Evolutionary conservation across 1,140 invertebrate genomes (phyloP).

Genomic region (Mercenaria mercenaria): DNA sequence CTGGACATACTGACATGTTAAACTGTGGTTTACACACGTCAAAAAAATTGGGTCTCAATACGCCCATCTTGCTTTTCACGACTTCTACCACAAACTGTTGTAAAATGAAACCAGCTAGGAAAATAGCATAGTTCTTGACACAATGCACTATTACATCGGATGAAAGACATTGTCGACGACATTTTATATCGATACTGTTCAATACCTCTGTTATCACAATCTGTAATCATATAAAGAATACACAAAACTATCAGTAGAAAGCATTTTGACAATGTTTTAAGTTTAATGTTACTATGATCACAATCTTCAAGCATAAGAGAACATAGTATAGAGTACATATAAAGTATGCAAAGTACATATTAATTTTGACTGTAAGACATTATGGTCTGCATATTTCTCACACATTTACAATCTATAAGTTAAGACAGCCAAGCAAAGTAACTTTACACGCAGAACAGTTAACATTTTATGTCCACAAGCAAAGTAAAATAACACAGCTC

Average conservation of each 20-base stretch:
- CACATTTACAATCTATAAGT: no score
- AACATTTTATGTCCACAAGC: no score
- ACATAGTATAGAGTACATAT: background rate
- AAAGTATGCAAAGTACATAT: background rate
- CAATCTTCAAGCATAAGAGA: no score
- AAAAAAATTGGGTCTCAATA: slow-evolving; percentile 97
- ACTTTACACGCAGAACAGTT: no score
- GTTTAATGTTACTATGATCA: no score
- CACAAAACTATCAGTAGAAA: no score
- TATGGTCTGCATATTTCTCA: no score
- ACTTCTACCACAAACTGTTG: slow-evolving; percentile 93
- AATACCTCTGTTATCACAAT: background rate
- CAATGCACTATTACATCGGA: no score
- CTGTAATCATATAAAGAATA: background rate
- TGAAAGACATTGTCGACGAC: background rate
- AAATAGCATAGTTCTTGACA: slow-evolving; percentile 14
- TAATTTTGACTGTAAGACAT: no score
- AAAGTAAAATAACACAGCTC: no score
- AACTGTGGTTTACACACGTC: slow-evolving; percentile 86
- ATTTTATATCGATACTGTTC: background rate
- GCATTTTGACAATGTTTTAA: no score
- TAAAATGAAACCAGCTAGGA: slow-evolving; percentile 81
- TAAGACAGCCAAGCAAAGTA: no score
- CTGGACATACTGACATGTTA: slow-evolving; percentile 67
- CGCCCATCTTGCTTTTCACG: slow-evolving; percentile 96